phyloP scores from a whole-genome alignment of 1,140 invertebrate species.

The Tetraneura akinire region DNA sequence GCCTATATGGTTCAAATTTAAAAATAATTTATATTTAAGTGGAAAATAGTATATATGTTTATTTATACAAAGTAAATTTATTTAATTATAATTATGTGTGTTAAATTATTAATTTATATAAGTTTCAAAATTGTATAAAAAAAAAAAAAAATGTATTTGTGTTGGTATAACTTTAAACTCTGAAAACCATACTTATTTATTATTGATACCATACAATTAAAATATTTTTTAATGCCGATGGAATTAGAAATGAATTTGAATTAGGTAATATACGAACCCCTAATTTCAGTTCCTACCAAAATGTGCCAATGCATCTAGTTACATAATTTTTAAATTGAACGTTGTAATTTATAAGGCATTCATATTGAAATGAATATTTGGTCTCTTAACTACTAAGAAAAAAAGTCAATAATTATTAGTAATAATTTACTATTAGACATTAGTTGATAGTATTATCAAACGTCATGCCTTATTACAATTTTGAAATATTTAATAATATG shows the following conservation, averaged over 20 bases:
- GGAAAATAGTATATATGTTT: background rate
- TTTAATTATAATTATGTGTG: background rate
- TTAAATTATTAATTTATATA: no score
- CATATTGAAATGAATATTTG: background rate
- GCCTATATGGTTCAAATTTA: constrained; percentile 28
- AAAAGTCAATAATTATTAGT: background rate
- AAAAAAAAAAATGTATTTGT: no score
- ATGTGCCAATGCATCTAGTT: background rate
- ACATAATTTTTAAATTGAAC: background rate
- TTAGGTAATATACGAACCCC: no score
- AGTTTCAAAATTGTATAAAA: no score
- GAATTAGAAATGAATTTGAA: no score
- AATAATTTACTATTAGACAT: no score
- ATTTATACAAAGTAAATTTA: background rate
- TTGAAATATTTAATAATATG: background rate
- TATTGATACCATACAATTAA: no score
- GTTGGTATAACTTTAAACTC: no score
- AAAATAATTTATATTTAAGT: constrained; percentile 21
- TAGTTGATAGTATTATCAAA: background rate
- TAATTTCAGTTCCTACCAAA: no score
- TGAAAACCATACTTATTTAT: no score
- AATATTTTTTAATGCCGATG: no score
- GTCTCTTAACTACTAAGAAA: background rate
- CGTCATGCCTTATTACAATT: constrained; percentile 1
- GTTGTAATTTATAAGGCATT: background rate